Evolutionary conservation across 2,113 vertebrate genomes (phyloP).

Genomic region (Neolamprologus variostigma): DNA sequence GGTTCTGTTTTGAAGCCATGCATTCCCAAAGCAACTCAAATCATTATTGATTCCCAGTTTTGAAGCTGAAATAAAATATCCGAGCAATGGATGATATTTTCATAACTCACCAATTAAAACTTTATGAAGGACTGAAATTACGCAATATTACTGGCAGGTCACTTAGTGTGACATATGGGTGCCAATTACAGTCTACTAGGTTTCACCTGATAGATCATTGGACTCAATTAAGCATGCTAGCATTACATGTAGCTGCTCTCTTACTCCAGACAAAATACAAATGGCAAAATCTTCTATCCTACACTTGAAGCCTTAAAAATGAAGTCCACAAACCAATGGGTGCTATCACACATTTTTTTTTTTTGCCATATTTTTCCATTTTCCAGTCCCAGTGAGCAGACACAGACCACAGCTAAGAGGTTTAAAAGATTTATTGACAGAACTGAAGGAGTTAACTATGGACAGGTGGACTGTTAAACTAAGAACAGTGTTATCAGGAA

Average conservation of each 20-base stretch:
- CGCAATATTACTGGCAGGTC: neutral
- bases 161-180: neutral
- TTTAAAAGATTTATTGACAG: neutral
- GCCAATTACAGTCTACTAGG: neutral
- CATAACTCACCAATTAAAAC: neutral
- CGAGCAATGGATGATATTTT: neutral
- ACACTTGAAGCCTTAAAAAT: neutral
- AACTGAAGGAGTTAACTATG: neutral
- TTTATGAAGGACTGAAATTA: neutral
- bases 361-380: neutral
- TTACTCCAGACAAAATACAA: neutral
- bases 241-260: neutral
- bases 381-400: accelerated
- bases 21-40: neutral
- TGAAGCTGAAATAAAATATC: neutral
- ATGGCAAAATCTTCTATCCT: neutral
- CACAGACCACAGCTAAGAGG: neutral
- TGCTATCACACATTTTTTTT: neutral
- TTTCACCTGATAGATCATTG: neutral
- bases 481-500: neutral
- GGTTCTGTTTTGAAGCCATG: neutral
- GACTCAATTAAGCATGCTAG: neutral
- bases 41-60: neutral
- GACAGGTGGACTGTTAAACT: neutral
- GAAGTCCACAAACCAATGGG: neutral